A percentile compares a stretch with the other conserved stretches of the same genome.
These are phyloP conservation scores for Pelvicachromis taeniatus DNA, from an alignment of 2,113 vertebrate genomes.

Conservation along the genomic window DNA sequence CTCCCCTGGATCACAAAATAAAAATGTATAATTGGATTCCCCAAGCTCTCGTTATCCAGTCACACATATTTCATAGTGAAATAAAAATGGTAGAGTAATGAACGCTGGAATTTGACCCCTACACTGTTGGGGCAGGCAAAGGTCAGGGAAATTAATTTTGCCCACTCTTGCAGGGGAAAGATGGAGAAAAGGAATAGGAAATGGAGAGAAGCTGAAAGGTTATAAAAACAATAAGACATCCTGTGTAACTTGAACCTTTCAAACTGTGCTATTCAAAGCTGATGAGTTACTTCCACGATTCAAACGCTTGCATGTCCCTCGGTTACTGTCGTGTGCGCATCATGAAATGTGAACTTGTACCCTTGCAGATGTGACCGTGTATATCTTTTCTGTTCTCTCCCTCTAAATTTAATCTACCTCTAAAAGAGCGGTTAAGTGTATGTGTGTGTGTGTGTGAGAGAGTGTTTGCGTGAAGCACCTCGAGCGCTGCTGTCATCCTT, in stretches of 20 bases:
- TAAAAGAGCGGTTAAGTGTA: slow-evolving; percentile 22
- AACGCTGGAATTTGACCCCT: slow-evolving; percentile 60
- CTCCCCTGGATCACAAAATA: slow-evolving; percentile 48
- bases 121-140: slow-evolving; percentile 45
- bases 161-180: slow-evolving; percentile 22
- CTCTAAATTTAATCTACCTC: slow-evolving; percentile 48
- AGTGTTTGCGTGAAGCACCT: slow-evolving; percentile 38
- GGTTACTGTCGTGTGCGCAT: neutral
- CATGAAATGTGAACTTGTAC: slow-evolving; percentile 12
- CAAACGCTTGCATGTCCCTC: neutral
- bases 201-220: slow-evolving; percentile 11
- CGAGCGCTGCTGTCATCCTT: slow-evolving; percentile 58
- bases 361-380: neutral
- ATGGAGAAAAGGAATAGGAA: neutral
- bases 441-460: neutral
- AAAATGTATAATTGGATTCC: slow-evolving; percentile 64
- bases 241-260: slow-evolving; percentile 27
- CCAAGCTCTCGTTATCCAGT: slow-evolving; percentile 65
- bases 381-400: slow-evolving; percentile 13
- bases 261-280: neutral
- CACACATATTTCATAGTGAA: slow-evolving; percentile 57
- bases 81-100: slow-evolving; percentile 58
- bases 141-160: slow-evolving; percentile 69
- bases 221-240: slow-evolving; percentile 31
- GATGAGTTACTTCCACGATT: slow-evolving; percentile 11